These are phyloP conservation scores for Bombycilla garrulus DNA, from an alignment of 2,113 vertebrate species.

Conservation along the genomic window DNA sequence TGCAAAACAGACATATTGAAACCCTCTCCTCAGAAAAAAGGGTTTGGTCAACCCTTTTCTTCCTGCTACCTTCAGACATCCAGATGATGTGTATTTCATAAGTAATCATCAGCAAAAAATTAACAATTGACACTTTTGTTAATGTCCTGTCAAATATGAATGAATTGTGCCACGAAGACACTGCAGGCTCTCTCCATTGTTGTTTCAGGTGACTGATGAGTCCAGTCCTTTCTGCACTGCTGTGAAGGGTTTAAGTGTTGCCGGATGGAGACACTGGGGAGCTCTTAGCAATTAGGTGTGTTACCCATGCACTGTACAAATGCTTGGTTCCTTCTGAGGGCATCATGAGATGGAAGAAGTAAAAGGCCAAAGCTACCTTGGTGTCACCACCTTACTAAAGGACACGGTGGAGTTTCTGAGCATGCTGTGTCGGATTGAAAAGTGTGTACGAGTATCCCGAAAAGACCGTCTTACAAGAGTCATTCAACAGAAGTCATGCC, in stretches of 20 bases:
- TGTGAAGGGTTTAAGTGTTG: background rate
- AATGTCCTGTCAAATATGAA: background rate
- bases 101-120: background rate
- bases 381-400: background rate
- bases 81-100: background rate
- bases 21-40: background rate
- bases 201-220: background rate
- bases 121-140: background rate
- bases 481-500: background rate
- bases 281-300: background rate
- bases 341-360: background rate
- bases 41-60: background rate
- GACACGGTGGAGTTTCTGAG: background rate
- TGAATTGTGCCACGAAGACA: background rate
- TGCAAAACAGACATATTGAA: background rate
- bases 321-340: background rate
- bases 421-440: accelerated
- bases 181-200: background rate
- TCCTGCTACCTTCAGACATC: background rate
- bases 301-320: background rate
- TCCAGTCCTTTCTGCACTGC: background rate
- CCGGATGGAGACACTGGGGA: background rate
- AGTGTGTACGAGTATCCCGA: accelerated
- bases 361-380: background rate
- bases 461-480: background rate